A percentile compares a stretch with the other conserved stretches of the same genome.
Conservation (phyloP, 1,140 invertebrate genomes). For the Himalopsyche phryganea region DNA sequence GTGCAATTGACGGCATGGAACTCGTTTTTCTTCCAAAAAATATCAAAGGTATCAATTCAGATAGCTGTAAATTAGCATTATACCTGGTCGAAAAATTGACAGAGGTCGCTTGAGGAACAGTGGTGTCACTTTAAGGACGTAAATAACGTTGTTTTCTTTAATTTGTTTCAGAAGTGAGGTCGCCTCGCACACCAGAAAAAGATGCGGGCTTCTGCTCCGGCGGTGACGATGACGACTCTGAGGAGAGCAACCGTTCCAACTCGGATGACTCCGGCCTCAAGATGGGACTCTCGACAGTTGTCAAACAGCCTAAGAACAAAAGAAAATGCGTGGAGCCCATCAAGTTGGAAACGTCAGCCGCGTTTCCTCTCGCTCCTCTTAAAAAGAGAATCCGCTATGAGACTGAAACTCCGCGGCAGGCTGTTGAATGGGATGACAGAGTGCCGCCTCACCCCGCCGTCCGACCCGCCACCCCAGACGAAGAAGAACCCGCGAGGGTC, state of each 20-base stretch:
- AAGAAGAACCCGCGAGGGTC: conserved; percentile 38
- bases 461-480: conserved; percentile 40
- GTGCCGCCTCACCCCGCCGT: conserved; percentile 50
- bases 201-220: conserved; percentile 72
- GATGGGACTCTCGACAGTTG: conserved; percentile 61
- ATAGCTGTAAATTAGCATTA: too few species aligned
- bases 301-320: conserved; percentile 59
- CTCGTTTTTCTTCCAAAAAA: too few species aligned
- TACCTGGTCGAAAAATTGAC: too few species aligned
- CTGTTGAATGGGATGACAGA: conserved; percentile 46
- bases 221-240: conserved; percentile 65
- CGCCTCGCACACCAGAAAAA: conserved; percentile 46
- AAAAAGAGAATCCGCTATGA: conserved; percentile 41
- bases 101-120: too few species aligned
- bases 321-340: conserved; percentile 70
- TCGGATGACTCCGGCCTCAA: conserved; percentile 73
- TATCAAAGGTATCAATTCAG: too few species aligned
- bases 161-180: conserved; percentile 50
- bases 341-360: conserved; percentile 53
- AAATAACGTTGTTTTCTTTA: background rate
- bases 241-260: conserved; percentile 60
- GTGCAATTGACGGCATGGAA: too few species aligned
- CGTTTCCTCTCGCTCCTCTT: conserved; percentile 49
- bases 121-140: too few species aligned
- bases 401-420: conserved; percentile 42